Conservation (phyloP, 2,113 vertebrate species). For the Percopsis transmontana region DNA sequence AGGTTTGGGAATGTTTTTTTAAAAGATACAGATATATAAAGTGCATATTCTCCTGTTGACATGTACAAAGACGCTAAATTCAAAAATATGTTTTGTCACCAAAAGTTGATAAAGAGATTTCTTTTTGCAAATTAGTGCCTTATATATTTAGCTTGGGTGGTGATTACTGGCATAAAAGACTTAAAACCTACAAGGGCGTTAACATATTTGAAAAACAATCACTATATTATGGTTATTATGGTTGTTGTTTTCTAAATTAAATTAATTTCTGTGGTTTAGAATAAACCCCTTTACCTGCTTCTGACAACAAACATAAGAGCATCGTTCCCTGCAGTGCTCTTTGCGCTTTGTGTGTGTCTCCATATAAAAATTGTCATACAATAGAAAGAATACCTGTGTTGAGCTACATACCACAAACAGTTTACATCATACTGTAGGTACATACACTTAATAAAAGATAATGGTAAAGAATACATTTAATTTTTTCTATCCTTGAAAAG, state of each 20-base stretch:
- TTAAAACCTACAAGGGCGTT: no score
- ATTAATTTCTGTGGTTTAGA: background rate
- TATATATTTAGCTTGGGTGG: background rate
- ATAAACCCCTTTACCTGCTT: slow-evolving; percentile 30
- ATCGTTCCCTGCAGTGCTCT: slow-evolving; percentile 59
- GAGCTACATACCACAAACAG: slow-evolving; percentile 48
- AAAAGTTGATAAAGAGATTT: slow-evolving; percentile 32
- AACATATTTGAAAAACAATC: no score
- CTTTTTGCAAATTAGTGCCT: slow-evolving; percentile 29
- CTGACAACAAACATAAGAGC: slow-evolving; percentile 34
- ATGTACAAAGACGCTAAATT: slow-evolving; percentile 59
- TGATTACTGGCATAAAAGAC: background rate
- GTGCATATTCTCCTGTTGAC: slow-evolving; percentile 74
- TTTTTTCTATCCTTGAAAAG: slow-evolving; percentile 64
- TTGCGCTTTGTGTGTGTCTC: slow-evolving; percentile 28
- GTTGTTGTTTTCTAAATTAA: slow-evolving; percentile 5
- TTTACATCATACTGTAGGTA: slow-evolving; percentile 27
- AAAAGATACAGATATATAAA: slow-evolving; percentile 59
- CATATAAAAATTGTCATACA: slow-evolving; percentile 52
- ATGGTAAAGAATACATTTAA: slow-evolving; percentile 45
- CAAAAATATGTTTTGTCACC: slow-evolving; percentile 57
- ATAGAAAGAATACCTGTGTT: slow-evolving; percentile 46
- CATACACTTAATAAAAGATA: slow-evolving; percentile 45
- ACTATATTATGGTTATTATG: no score
- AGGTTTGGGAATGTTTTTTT: slow-evolving; percentile 53